A percentile compares a stretch with the other conserved stretches of the same genome.
Conservation (phyloP, 2,888 invertebrate genomes). For the Caradrina kadenii region DNA sequence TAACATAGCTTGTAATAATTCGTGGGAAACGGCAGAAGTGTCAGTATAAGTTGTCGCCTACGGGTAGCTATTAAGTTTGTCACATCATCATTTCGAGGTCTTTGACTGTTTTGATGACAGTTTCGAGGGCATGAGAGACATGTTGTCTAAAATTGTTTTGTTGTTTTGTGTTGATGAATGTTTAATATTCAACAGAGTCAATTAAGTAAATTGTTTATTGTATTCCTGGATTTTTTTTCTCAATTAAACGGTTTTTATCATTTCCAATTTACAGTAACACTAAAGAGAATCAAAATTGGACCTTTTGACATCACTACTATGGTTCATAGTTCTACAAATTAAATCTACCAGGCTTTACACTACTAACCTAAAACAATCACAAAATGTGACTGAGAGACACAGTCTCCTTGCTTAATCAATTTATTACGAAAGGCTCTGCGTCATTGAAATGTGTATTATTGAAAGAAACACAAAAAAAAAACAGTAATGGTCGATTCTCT, state of each 20-base stretch:
- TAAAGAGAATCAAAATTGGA: no score
- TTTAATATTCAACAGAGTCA: not conserved
- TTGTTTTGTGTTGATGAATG: slow-evolving; percentile 26
- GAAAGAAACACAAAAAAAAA: slow-evolving; percentile 25
- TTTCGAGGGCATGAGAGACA: slow-evolving; percentile 26
- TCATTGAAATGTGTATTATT: slow-evolving; percentile 45
- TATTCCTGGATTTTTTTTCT: not conserved
- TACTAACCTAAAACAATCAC: slow-evolving; percentile 10
- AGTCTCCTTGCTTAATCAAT: slow-evolving; percentile 27
- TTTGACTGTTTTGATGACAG: slow-evolving; percentile 9
- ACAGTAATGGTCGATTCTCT: slow-evolving; percentile 36
- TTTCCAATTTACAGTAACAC: not conserved
- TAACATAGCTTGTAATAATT: slow-evolving; percentile 36
- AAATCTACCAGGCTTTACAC: not conserved
- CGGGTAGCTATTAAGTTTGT: slow-evolving; percentile 22
- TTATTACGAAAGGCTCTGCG: slow-evolving; percentile 38
- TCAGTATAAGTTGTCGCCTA: slow-evolving; percentile 36
- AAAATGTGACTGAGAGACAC: slow-evolving; percentile 20
- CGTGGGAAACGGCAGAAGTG: slow-evolving; percentile 29
- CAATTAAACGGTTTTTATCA: not conserved
- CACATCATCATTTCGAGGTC: slow-evolving; percentile 35
- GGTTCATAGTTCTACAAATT: not conserved
- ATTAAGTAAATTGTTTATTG: slow-evolving; percentile 7
- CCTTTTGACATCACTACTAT: not conserved
- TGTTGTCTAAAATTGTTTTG: slow-evolving; percentile 10